Conservation (phyloP, 2,797 vertebrate species). For the Helicolenus hilgendorfi region DNA sequence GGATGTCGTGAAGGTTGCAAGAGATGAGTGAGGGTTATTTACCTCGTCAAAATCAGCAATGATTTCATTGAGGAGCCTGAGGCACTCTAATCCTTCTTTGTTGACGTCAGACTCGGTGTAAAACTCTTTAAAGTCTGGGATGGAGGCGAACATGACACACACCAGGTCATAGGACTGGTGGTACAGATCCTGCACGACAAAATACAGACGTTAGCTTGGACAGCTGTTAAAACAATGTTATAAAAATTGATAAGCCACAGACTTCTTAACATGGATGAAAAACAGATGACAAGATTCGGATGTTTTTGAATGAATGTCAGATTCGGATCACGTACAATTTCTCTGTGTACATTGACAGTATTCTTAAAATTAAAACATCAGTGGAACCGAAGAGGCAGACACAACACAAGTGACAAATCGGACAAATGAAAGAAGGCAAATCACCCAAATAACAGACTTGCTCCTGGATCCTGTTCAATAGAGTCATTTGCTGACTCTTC, state of each 20-base stretch:
- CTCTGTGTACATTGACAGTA: not conserved
- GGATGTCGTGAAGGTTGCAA: not conserved
- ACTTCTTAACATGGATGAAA: not conserved
- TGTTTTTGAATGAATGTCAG: not conserved
- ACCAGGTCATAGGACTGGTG: constrained; percentile 98
- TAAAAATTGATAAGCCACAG: not conserved
- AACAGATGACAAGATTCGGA: not conserved
- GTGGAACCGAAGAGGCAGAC: not conserved
- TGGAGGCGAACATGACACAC: constrained; percentile 99
- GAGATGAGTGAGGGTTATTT: constrained; percentile 32
- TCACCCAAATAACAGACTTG: constrained; percentile 20
- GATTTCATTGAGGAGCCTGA: constrained; percentile 98
- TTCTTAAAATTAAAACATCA: not conserved
- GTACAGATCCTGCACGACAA: constrained; percentile 94
- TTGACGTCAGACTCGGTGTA: constrained; percentile 99
- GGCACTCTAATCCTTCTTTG: constrained; percentile 98
- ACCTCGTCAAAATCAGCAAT: constrained; percentile 99
- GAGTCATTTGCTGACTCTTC: constrained; percentile 35
- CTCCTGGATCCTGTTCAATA: constrained; percentile 37
- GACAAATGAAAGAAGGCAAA: not conserved
- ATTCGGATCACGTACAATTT: not conserved
- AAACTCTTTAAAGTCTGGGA: constrained; percentile 99
- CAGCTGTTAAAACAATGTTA: not conserved
- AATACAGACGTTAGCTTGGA: constrained; percentile 40
- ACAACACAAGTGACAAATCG: not conserved